phyloP scores from a whole-genome alignment of 2,888 invertebrate species.

The Mactromeris polynyma region DNA sequence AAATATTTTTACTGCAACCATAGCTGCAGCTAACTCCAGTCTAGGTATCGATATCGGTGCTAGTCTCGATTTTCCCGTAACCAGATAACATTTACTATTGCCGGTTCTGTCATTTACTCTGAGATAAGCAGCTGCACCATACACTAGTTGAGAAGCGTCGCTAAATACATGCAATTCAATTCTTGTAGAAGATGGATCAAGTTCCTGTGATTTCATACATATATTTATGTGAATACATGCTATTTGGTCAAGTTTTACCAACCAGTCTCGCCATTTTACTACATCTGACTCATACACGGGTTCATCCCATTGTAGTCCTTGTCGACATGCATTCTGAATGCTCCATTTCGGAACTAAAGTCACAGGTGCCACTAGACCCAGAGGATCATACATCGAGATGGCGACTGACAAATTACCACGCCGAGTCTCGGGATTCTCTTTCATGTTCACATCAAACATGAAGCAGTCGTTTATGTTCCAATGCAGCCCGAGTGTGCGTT shows the following conservation, averaged over 20 bases:
- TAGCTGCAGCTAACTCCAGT: too few species aligned
- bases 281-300: too few species aligned
- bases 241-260: slow-evolving; percentile 63
- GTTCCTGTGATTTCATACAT: not conserved
- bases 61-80: too few species aligned
- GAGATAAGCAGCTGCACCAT: not conserved
- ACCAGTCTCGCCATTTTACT: slow-evolving; percentile 62
- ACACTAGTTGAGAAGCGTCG: not conserved
- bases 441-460: slow-evolving; percentile 55
- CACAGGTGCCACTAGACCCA: too few species aligned
- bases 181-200: too few species aligned
- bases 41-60: too few species aligned
- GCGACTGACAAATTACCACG: slow-evolving; percentile 56
- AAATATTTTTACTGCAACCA: too few species aligned
- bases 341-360: slow-evolving; percentile 56
- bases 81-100: too few species aligned
- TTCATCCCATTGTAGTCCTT: too few species aligned
- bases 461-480: slow-evolving; percentile 43
- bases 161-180: slow-evolving; percentile 16
- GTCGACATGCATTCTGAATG: too few species aligned
- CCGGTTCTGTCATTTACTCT: too few species aligned
- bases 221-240: slow-evolving; percentile 46
- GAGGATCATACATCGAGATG: slow-evolving; percentile 71
- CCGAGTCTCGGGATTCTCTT: slow-evolving; percentile 50
- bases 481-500: too few species aligned